Base-by-base conservation (phyloP, 2,888 invertebrate genomes). In the Lomographa bimaculata region DNA sequence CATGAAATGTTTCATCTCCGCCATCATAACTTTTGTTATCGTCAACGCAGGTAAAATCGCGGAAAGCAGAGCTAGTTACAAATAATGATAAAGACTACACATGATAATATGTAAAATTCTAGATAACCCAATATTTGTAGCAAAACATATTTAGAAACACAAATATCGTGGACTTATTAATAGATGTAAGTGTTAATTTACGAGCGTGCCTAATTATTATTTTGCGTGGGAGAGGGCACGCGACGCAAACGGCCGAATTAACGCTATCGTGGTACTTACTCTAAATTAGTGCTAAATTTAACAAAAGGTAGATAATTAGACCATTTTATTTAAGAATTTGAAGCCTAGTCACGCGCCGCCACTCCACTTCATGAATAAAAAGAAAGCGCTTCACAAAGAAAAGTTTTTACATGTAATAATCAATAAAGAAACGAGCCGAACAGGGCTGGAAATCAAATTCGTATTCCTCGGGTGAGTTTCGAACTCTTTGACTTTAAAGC, bases 171-270 rank as follows among this genome's bases (percentile, higher is more conserved):
- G n/a, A n/a, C n/a, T n/a, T n/a, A n/a, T n/a, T n/a, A n/a, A n/a
- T n/a, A n/a, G n/a, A n/a, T n/a, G 20, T 19, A 20, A 23, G 21
- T 17, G 28, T 20, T 47, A 30, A 39, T 40, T 40, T 33, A 30
- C 23, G 34, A 11, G 16, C 25, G 16, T 27, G 28, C 30, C 16
- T 47, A 48, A 51, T 48, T 37, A 36, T 32, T 25, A 9, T 26
- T 35, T 51, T 20, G 51, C 51, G 51, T 51, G 50, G 19, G 41
- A 1, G 5, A 16, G 23, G 35, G 10, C 34, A 39, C 36, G 29
- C 27, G 33, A 39, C 10, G 27, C 26, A 20, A 21, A 5, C 18
- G 7, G 20, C n/a, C 1, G 12, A 28, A 10, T 8, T 7, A 14
- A 6, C 7, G 26, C 32, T 27, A 4, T 16, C 32, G 14, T 16